phyloP scores from a whole-genome alignment of 2,797 vertebrate species.

The Martes flavigula region DNA sequence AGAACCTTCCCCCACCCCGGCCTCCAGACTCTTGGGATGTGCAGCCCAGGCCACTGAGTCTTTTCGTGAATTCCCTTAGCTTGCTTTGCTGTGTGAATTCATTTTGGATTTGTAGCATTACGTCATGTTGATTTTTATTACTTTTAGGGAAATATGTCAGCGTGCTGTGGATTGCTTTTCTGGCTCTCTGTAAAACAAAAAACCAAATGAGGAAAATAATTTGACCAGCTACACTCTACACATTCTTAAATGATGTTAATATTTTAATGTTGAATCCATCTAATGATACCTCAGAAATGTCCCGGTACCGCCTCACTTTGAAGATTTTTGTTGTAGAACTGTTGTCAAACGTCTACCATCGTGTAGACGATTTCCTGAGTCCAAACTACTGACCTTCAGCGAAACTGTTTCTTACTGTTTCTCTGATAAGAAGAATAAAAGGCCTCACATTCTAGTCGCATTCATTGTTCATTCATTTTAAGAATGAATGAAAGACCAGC shows the following conservation, averaged over 20 bases:
- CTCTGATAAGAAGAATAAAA: neutral
- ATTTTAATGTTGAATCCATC: slow-evolving; percentile 64
- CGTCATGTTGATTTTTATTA: neutral
- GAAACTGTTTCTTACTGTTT: neutral
- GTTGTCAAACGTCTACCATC: neutral
- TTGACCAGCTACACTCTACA: neutral
- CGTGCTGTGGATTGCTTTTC: neutral
- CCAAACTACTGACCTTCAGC: neutral
- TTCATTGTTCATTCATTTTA: neutral
- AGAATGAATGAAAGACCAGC: neutral
- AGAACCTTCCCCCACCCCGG: no score
- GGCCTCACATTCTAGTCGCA: neutral
- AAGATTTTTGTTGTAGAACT: slow-evolving; percentile 23
- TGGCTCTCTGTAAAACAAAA: neutral
- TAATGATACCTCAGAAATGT: slow-evolving; percentile 61
- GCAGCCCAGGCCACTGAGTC: rapidly evolving
- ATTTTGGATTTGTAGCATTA: neutral
- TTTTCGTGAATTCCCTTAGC: neutral
- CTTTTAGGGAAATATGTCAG: neutral
- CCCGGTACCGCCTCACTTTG: neutral
- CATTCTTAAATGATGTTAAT: slow-evolving; percentile 58
- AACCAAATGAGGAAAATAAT: neutral
- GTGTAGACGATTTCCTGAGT: neutral
- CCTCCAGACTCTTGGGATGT: no score
- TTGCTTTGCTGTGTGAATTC: neutral